Conservation (phyloP, 2,888 invertebrate species). For the Orchesellides sinensis region DNA sequence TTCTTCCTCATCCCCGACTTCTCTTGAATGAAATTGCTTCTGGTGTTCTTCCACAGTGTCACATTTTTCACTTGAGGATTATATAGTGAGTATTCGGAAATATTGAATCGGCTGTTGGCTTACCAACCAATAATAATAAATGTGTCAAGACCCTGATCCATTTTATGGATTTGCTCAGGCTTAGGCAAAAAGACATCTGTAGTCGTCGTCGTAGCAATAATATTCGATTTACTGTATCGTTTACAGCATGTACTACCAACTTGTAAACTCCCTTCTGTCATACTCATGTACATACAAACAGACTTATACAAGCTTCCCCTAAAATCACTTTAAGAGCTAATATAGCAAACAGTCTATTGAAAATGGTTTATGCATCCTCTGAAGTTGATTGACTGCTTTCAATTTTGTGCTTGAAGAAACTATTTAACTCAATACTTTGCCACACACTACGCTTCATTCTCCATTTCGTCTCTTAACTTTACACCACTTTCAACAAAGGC, state of each 20-base stretch:
- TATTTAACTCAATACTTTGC: slow-evolving; percentile 18
- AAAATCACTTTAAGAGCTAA: too few species aligned
- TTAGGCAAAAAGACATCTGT: neutral
- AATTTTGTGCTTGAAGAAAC: slow-evolving; percentile 39
- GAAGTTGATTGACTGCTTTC: slow-evolving; percentile 39
- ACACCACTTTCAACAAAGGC: neutral
- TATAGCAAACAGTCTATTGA: too few species aligned
- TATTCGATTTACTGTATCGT: too few species aligned
- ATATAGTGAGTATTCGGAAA: neutral
- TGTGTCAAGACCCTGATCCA: slow-evolving; percentile 38
- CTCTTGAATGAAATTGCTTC: neutral
- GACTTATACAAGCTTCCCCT: too few species aligned
- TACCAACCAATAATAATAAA: slow-evolving; percentile 17
- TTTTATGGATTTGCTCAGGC: slow-evolving; percentile 17
- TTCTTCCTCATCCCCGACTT: too few species aligned
- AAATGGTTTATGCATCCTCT: slow-evolving; percentile 6
- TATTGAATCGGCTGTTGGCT: neutral
- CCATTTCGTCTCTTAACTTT: neutral
- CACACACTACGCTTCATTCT: neutral
- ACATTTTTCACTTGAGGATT: slow-evolving; percentile 24
- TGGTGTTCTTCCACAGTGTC: neutral
- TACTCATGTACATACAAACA: too few species aligned
- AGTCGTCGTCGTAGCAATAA: neutral
- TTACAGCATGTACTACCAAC: too few species aligned
- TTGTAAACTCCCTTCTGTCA: too few species aligned